Evolutionary conservation across 2,888 invertebrate species (phyloP), one percentile per base, ranked within the genome.

Genomic region (Deilephila elpenor): DNA sequence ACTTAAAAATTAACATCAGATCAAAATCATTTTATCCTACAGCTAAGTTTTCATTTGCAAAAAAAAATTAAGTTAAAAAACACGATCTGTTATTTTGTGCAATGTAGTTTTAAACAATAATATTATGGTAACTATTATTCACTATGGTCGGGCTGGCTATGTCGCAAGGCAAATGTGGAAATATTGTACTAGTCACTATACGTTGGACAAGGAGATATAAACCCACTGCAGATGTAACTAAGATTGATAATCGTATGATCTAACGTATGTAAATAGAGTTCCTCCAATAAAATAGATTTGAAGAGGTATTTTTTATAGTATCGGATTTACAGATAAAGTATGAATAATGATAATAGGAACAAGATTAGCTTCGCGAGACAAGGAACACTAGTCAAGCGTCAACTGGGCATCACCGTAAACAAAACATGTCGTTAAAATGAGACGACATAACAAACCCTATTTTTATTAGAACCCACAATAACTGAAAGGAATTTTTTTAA

Each of bases 41-140:
- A 78, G 79, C 79, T 81, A 82, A 78, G 77, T 74, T 81, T 75
- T 75, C 76, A 79, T 76, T 80, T 78, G 77, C 80, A 80, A 82
- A 80, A 77, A 80, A 77, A 81, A 81, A 79, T 81, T 82, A 78
- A 73, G 75, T 78, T 81, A 81, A 79, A 77, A 80, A 85, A 83
- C 81, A 67, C 67, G 86, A 88, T 88, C 86, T 88, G 87, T 84
- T 84, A 5, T 85, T 87, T 90, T 91, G 91, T 89, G 91, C 90
- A 88, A 84, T 81, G 76, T 64, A 71, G 59, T 78, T 78, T 82
- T 79, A 82, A 83, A 80, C 75, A 82, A 82, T 81, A 80, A 83
- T 78, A 80, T 79, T 83, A 85, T 87, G 88, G 88, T 88, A 88
- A 88, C 88, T 86, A 85, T 86, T 80, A 71, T 77, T 75, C 75